Percentiles rank a stretch among this genome's conserved stretches.
phyloP scores from a whole-genome alignment of 2,888 invertebrate genomes.

The Thymelicus acteon region DNA sequence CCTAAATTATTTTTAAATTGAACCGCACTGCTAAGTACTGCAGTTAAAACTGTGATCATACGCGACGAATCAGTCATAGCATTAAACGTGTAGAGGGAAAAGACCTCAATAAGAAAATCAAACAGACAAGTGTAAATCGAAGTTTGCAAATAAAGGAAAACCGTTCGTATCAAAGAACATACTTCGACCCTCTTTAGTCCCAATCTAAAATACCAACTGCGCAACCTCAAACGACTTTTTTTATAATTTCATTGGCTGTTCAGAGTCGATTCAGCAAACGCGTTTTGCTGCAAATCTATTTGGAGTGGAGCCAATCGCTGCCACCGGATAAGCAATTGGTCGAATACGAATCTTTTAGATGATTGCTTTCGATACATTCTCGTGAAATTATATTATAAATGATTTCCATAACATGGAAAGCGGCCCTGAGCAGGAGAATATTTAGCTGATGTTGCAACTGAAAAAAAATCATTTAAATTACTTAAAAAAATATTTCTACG shows the following conservation, averaged over 20 bases:
- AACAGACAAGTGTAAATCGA: not conserved
- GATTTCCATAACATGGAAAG: not conserved
- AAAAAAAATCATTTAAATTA: no score
- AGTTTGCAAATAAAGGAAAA: not conserved
- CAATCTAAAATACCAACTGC: conserved; percentile 7
- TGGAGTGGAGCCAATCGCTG: conserved; percentile 35
- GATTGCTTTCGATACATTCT: conserved; percentile 35
- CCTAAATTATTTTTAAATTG: no score
- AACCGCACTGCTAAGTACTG: no score
- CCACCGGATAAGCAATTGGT: conserved; percentile 40
- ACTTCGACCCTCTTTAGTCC: conserved; percentile 5
- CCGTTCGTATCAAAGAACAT: not conserved
- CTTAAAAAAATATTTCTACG: no score
- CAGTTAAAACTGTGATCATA: no score
- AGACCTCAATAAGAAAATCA: no score
- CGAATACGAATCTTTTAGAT: conserved; percentile 33
- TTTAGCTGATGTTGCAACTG: not conserved
- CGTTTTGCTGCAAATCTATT: conserved; percentile 37
- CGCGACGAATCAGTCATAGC: no score
- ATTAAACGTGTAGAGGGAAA: no score
- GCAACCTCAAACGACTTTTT: conserved; percentile 31
- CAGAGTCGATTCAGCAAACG: conserved; percentile 35
- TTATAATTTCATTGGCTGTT: conserved; percentile 33
- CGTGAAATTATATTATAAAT: conserved; percentile 29
- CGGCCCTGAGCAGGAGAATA: not conserved